Evolutionary conservation across 1,140 invertebrate genomes (phyloP).

Genomic region (Calycopis cecrops): DNA sequence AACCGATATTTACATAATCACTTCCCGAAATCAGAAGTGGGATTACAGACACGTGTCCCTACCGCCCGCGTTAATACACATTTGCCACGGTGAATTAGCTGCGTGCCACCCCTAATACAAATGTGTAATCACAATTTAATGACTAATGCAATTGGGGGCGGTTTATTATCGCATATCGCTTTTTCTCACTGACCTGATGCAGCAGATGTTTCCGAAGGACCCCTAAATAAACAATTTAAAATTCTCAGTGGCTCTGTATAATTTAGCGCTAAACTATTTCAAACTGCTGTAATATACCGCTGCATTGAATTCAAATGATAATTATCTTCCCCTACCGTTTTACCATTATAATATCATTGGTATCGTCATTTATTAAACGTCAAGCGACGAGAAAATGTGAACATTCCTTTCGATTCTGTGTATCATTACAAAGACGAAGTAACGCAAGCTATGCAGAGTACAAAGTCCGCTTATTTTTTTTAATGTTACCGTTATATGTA

Average conservation of each 20-base stretch:
- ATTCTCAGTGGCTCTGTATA: background rate
- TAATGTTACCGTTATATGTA: no score
- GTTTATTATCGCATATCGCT: slow-evolving; percentile 32
- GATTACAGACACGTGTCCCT: slow-evolving; percentile 20
- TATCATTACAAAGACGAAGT: no score
- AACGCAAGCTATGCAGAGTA: no score
- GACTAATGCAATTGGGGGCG: slow-evolving; percentile 42
- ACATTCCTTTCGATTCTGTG: no score
- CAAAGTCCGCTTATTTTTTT: no score
- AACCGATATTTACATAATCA: no score
- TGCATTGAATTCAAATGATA: no score
- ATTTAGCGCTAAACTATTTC: slow-evolving; percentile 7
- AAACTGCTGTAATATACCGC: background rate
- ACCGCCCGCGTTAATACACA: slow-evolving; percentile 9
- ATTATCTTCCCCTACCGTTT: no score
- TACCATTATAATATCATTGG: no score
- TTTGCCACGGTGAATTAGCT: slow-evolving; percentile 4
- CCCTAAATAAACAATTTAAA: slow-evolving; percentile 6
- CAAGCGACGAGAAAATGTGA: no score
- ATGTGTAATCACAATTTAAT: slow-evolving; percentile 38
- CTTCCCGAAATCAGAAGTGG: no score
- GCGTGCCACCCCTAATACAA: background rate
- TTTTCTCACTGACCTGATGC: slow-evolving; percentile 29
- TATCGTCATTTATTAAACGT: no score
- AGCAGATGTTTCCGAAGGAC: slow-evolving; percentile 31